Base-by-base conservation (phyloP, 2,113 vertebrate species). In the Natator depressus region DNA sequence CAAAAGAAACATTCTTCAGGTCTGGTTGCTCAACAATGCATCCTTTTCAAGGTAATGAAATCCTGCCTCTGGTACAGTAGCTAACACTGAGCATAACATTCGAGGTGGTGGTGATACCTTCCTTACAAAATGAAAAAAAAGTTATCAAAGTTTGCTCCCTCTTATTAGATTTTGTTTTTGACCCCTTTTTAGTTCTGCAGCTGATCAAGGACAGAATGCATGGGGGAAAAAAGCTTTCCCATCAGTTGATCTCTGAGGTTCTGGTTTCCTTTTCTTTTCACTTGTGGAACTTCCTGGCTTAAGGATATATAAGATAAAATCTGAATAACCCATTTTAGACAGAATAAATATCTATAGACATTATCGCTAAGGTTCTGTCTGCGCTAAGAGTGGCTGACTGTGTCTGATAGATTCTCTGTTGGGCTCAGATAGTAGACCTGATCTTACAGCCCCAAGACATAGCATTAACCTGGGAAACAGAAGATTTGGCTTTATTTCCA, bases 311-410 rank as follows among this genome's bases (percentile, higher is more conserved):
- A 89, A 81, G 24, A 53, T 17, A 93, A 80, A 2, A 35, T 51
- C 42, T 79, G 55, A 96, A 89, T 9, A 96, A 95, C 59, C 50
- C 29, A 47, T 84, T 97, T 92, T 84, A 89, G 94, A 86, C 20
- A 62, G 35, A 95, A 2, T 81, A 88, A 88, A 65, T 84, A 80
- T 86, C 24, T 83, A 3, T 50, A 54, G 62, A 49, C 81, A 75
- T 80, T 49, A 75, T 54, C 59, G 82, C 31, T 94, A 31, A 50
- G 75, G 85, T 62, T 93, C 46, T 87, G 82, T 76, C 83, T 50
- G 8, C 62, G 42, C 42, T 57, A 83, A 55, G 72, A 47, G 84
- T 46, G 17, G 87, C 53, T 88, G 82, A 90, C 88, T 46, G 16
- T 62, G 38, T 86, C 85, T 29, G 14, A 3, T 16, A 25, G 85